phyloP scores from a whole-genome alignment of 2,888 invertebrate species.

The Drosophila monieri region DNA sequence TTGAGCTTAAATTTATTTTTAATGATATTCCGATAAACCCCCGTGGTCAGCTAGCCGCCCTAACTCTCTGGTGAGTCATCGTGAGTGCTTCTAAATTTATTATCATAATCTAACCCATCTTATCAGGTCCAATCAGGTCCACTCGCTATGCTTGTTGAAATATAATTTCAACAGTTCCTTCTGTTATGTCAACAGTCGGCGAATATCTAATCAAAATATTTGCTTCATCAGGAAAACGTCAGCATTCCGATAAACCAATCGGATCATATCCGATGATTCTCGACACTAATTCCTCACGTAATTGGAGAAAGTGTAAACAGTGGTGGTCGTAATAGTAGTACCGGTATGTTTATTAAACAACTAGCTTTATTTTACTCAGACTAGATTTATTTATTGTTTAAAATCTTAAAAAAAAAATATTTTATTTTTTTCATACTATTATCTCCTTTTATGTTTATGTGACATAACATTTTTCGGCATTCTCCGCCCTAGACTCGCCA shows the following conservation, averaged over 20 bases:
- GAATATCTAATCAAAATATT: slow-evolving; percentile 18
- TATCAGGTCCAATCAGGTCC: slow-evolving; percentile 22
- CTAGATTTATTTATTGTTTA: background rate
- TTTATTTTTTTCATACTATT: too few relatives aligned
- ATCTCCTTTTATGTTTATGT: slow-evolving; percentile 6
- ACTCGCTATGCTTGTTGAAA: slow-evolving; percentile 6
- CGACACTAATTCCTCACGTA: slow-evolving; percentile 19
- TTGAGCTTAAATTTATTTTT: slow-evolving; percentile 11
- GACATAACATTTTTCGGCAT: slow-evolving; percentile 31
- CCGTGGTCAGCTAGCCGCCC: slow-evolving; percentile 1
- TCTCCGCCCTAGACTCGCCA: slow-evolving; percentile 27
- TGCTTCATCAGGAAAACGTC: slow-evolving; percentile 10
- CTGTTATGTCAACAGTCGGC: slow-evolving; percentile 6
- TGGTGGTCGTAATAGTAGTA: background rate
- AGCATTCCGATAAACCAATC: slow-evolving; percentile 27
- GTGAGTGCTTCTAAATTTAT: slow-evolving; percentile 20
- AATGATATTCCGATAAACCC: slow-evolving; percentile 6
- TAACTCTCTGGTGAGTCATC: slow-evolving; percentile 22
- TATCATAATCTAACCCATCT: slow-evolving; percentile 28
- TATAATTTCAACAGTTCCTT: slow-evolving; percentile 27
- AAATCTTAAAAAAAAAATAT: too few relatives aligned
- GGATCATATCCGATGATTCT: background rate
- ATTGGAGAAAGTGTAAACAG: slow-evolving; percentile 4
- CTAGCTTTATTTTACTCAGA: too few relatives aligned
- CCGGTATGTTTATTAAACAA: background rate